Conservation (phyloP, 1,140 invertebrate species). For the Temnothorax curvispinosus region DNA sequence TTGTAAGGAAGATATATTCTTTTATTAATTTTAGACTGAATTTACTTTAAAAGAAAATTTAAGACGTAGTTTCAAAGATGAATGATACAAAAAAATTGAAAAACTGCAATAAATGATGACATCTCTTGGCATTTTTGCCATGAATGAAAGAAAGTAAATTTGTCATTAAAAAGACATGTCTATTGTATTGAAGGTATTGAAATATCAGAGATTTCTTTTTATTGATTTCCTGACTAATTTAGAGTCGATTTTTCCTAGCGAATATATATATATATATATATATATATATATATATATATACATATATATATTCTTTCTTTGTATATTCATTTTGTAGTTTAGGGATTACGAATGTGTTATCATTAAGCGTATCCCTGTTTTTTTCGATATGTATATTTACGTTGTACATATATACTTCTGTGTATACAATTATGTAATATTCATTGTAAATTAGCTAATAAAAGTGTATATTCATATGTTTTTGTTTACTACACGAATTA, state of each 20-base stretch:
- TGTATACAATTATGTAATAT: conserved; percentile 3
- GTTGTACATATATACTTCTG: conserved; percentile 26
- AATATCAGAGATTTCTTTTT: background rate
- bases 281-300: too few relatives aligned
- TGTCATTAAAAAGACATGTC: background rate
- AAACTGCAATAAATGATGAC: too few relatives aligned
- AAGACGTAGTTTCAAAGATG: too few relatives aligned
- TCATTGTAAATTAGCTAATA: background rate
- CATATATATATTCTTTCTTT: background rate
- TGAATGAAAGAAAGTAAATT: too few relatives aligned
- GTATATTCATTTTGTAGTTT: background rate
- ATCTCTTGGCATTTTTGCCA: too few relatives aligned
- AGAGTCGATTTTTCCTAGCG: background rate
- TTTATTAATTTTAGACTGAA: too few relatives aligned
- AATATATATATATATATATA: background rate
- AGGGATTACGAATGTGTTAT: background rate
- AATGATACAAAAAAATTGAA: too few relatives aligned
- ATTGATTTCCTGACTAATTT: background rate
- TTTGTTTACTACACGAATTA: conserved; percentile 13
- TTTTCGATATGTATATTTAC: conserved; percentile 13
- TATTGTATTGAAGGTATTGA: background rate
- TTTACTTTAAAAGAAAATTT: too few relatives aligned
- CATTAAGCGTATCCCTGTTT: background rate
- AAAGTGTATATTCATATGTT: background rate
- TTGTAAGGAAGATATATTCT: too few relatives aligned